Percentiles rank a stretch among this genome's conserved stretches.
phyloP scores from a whole-genome alignment of 2,113 vertebrate species.

The Takifugu flavidus region DNA sequence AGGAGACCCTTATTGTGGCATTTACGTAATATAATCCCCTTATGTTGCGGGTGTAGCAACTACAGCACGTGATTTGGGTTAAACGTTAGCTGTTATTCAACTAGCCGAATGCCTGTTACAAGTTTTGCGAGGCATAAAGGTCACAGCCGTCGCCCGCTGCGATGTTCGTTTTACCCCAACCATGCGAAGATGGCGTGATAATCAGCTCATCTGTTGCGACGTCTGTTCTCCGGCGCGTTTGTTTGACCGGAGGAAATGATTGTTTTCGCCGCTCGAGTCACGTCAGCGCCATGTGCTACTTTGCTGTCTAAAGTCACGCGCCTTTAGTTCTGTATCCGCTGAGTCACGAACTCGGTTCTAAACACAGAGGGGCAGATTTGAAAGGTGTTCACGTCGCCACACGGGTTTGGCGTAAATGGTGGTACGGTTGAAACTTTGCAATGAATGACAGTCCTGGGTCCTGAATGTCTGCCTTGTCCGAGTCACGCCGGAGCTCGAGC shows the following conservation, averaged over 20 bases:
- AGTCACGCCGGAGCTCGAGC: slow-evolving; percentile 9
- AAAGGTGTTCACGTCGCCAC: too few species aligned
- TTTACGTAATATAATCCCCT: neutral
- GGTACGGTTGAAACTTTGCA: neutral
- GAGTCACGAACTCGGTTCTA: neutral
- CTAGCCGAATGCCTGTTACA: slow-evolving; percentile 26
- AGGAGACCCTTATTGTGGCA: neutral
- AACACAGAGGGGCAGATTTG: too few species aligned
- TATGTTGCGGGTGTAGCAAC: slow-evolving; percentile 1
- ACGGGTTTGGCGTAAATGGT: too few species aligned
- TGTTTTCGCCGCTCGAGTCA: slow-evolving; percentile 1
- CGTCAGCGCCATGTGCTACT: slow-evolving; percentile 57
- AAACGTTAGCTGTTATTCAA: slow-evolving; percentile 41
- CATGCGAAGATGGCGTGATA: rapidly evolving
- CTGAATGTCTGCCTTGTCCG: slow-evolving; percentile 7
- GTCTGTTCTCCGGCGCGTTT: rapidly evolving
- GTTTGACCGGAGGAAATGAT: rapidly evolving
- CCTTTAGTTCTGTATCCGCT: neutral
- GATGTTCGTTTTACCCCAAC: neutral
- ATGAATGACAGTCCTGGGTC: slow-evolving; percentile 34
- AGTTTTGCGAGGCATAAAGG: slow-evolving; percentile 31
- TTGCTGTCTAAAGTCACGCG: neutral
- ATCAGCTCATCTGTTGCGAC: rapidly evolving
- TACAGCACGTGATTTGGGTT: slow-evolving; percentile 36
- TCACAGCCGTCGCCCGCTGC: slow-evolving; percentile 5